Base-by-base conservation (phyloP, 2,113 vertebrate genomes). In the Limnothrissa miodon region DNA sequence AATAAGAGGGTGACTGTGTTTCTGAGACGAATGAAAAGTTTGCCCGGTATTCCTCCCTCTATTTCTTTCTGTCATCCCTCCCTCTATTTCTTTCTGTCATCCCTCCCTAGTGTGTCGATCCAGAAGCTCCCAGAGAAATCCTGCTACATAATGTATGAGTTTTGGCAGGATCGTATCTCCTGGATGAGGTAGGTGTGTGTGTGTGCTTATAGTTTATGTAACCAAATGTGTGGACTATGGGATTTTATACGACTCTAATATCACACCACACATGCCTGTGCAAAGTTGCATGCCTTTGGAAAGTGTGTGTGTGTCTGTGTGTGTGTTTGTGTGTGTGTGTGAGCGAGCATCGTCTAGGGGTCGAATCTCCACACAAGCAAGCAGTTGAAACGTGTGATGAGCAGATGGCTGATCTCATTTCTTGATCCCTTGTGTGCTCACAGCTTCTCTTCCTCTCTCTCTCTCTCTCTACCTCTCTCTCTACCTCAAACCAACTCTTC, bases 161-260 rank as follows among this genome's bases (percentile, higher is more conserved):
- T 98, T 92, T 99, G 97, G 97, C 95, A 94, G 92, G 96, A 98
- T 7, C 96, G 96, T 81, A 90, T 95, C 86, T 96, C 98, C n/a
- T 99, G 98, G 98, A 97, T 74, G 66, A 74, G 66, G 66, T 74
- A 74, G 33, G 33, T 74, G 33, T 79, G 36, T 79, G 56, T 56
- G 78, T 53, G n/a, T 10, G 4, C 10, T 23, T 21, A 0, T 42
- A 36, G 66, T 74, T 25, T 70, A 29, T 36, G 25, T 70, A 0
- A 15, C 25, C 33, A 33, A 1, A 33, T 74, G 19, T 17, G 66
- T 74, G 66, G 66, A 36, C 15, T 13, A 17, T 74, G 33, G 15
- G 33, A n/a, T 29, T 39, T 13, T 74, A 36, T 74, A 36, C 36
- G 66, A 74, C 66, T 74, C 11, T 5, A 74, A 36, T 36, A 15